Evolutionary conservation across 2,888 invertebrate genomes (phyloP), one percentile per base, ranked within the genome.

Genomic region (Altica lythri): DNA sequence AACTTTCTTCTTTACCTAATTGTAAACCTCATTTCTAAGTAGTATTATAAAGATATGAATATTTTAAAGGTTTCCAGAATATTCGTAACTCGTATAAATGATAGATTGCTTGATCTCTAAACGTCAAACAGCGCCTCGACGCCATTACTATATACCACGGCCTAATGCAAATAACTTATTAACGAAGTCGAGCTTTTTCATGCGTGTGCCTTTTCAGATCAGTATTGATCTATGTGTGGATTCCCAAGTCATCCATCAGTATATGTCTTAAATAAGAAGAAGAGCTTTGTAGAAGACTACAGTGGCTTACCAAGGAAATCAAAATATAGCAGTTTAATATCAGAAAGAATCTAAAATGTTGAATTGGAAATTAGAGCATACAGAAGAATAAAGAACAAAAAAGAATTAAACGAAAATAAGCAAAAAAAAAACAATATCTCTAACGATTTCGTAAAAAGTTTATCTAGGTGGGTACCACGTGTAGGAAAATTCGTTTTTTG

Each of bases 111-210:
- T 18, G 35, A 48, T 38, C 12, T 19, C 30, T n/a, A 37, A 40
- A 40, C 38, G 42, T 25, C 49, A 37, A 46, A 46, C 14, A 19
- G 30, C 9, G 14, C 30, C 13, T 18, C 18, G 44, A 25, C 40
- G 49, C 40, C 32, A 37, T 46, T 25, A 6, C 35, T 16, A 35
- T 35, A 46, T 46, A 42, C 42, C 25, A 25, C 22, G 13, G 49
- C 40, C 38, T 49, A 49, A 49, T 49, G 40, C 49, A 49, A 49
- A 49, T 49, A 49, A 49, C 49, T 49, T 49, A 49, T 49, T 49
- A 49, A 49, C 49, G 49, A 49, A 40, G 19, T 29, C 49, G 49
- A 16, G 40, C 14, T 22, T 42, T 40, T 49, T 49, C 49, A 42
- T 40, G 49, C 49, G 49, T 49, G 49, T 49, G 32, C 40, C 49